These are phyloP conservation scores for Thelaira solivaga DNA, from an alignment of 2,888 invertebrate genomes.

Conservation along the genomic window DNA sequence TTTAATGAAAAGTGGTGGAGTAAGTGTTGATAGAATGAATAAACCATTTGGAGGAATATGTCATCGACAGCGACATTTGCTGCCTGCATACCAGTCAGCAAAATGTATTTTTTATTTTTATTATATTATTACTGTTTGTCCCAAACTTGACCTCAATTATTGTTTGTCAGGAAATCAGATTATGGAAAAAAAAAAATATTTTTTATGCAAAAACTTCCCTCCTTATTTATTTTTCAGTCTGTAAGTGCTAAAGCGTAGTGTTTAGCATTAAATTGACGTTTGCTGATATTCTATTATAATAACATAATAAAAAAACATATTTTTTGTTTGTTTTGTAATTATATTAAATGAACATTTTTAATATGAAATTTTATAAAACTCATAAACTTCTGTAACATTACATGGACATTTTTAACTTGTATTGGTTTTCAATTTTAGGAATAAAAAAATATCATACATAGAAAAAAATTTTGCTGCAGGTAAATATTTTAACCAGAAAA, in stretches of 20 bases:
- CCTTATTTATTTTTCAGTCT: neutral
- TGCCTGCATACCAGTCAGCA: conserved; percentile 38
- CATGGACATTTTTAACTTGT: too few relatives aligned
- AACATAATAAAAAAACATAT: neutral
- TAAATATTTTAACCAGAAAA: too few relatives aligned
- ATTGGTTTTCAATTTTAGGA: too few relatives aligned
- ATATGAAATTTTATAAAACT: too few relatives aligned
- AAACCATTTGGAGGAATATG: conserved; percentile 37
- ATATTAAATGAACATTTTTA: too few relatives aligned
- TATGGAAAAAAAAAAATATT: too few relatives aligned
- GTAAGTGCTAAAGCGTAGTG: conserved; percentile 52
- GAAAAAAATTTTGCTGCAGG: too few relatives aligned
- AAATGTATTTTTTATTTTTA: too few relatives aligned
- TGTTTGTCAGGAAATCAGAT: conserved; percentile 56
- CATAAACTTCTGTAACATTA: too few relatives aligned
- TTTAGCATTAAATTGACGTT: conserved; percentile 28
- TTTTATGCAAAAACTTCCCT: conserved; percentile 20
- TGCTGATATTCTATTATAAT: neutral
- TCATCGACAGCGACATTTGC: conserved; percentile 35
- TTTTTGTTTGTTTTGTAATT: neutral
- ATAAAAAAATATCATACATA: too few relatives aligned
- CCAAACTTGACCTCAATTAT: conserved; percentile 61
- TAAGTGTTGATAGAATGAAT: neutral
- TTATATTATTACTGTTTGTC: conserved; percentile 54
- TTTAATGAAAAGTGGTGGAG: neutral